Conservation (phyloP, 2,797 vertebrate genomes). For the Hydrophis major region DNA sequence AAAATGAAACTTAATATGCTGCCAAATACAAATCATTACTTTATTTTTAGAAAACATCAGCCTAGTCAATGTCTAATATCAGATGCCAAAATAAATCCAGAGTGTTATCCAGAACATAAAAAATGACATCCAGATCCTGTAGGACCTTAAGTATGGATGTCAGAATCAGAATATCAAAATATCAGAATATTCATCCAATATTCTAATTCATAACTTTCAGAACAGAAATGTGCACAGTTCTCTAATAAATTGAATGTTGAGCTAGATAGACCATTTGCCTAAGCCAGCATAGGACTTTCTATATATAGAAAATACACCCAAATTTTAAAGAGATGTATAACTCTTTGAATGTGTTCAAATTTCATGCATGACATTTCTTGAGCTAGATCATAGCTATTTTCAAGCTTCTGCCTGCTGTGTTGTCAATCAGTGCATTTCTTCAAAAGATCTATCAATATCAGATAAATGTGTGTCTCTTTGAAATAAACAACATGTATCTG, state of each 20-base stretch:
- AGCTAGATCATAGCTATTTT: neutral
- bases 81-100: neutral
- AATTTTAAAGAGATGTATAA: neutral
- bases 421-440: neutral
- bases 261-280: neutral
- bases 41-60: neutral
- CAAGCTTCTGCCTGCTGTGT: neutral
- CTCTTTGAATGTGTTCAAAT: neutral
- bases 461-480: conserved; percentile 2
- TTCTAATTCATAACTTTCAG: neutral
- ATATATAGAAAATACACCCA: neutral
- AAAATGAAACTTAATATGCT: neutral
- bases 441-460: neutral
- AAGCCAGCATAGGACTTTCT: neutral
- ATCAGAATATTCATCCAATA: neutral
- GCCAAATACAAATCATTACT: neutral
- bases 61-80: neutral
- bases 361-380: neutral
- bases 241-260: neutral
- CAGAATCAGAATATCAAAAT: no score
- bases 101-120: neutral
- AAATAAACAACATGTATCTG: conserved; percentile 13
- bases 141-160: neutral
- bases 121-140: neutral
- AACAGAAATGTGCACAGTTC: neutral